These are phyloP conservation scores for Brassicogethes aeneus DNA, from an alignment of 2,888 invertebrate species.

Conservation along the genomic window DNA sequence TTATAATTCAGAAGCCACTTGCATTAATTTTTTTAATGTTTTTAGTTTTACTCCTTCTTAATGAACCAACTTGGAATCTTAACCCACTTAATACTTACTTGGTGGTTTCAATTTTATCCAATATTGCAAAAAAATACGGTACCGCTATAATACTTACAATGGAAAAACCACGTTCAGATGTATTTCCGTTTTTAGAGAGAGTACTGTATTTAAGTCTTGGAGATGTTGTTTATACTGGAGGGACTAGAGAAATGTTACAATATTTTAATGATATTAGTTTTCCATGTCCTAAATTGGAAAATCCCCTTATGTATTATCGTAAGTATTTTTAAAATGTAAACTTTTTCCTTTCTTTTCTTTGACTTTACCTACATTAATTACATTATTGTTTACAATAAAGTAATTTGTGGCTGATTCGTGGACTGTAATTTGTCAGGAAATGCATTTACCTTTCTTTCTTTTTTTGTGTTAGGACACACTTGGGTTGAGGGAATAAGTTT, in stretches of 20 bases:
- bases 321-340: constrained; percentile 39
- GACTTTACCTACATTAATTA: too few relatives aligned
- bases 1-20: too few relatives aligned
- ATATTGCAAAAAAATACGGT: constrained; percentile 81
- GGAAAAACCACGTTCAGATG: constrained; percentile 90
- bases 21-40: too few relatives aligned
- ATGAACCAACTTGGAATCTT: constrained; percentile 91
- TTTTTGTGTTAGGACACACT: too few relatives aligned
- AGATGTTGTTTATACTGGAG: constrained; percentile 86
- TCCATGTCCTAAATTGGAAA: constrained; percentile 93
- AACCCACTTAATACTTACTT: constrained; percentile 93
- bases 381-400: too few relatives aligned
- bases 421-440: too few relatives aligned
- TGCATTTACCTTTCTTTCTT: too few relatives aligned
- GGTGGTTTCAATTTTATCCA: constrained; percentile 87
- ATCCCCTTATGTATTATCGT: constrained; percentile 97
- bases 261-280: constrained; percentile 94
- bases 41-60: constrained; percentile 75
- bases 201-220: constrained; percentile 80
- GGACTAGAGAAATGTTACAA: constrained; percentile 84
- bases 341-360: too few relatives aligned
- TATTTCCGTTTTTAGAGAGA: constrained; percentile 89
- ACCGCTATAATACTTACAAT: constrained; percentile 85
- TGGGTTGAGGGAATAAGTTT: too few relatives aligned
- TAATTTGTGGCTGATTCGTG: too few relatives aligned